phyloP scores from a whole-genome alignment of 2,888 invertebrate species.

The Erebia epiphron region DNA sequence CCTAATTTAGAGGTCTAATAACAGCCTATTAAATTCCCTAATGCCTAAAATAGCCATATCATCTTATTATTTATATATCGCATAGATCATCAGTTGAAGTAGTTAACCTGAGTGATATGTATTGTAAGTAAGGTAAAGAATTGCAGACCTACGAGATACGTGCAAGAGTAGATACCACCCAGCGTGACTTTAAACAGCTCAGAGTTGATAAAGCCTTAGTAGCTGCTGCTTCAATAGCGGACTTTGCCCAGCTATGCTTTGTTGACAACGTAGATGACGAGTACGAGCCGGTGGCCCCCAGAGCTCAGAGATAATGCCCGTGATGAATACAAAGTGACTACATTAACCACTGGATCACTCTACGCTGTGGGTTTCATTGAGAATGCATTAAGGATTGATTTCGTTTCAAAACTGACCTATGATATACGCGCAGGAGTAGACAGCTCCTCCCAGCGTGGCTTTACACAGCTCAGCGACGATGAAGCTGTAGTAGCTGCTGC shows the following conservation, averaged over 20 bases:
- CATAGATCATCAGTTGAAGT: too few relatives aligned
- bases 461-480: slow-evolving; percentile 86
- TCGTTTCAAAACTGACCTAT: background rate
- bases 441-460: slow-evolving; percentile 86
- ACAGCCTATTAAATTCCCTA: too few relatives aligned
- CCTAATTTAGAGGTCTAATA: too few relatives aligned
- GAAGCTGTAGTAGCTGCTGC: slow-evolving; percentile 86
- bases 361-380: too few relatives aligned
- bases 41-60: too few relatives aligned
- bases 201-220: slow-evolving; percentile 86
- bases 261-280: slow-evolving; percentile 80
- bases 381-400: background rate
- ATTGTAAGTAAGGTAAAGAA: too few relatives aligned
- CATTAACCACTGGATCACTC: too few relatives aligned
- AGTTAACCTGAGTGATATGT: too few relatives aligned
- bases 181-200: too few relatives aligned
- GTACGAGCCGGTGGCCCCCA: slow-evolving; percentile 84
- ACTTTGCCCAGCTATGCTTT: slow-evolving; percentile 85
- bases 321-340: slow-evolving; percentile 54
- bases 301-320: slow-evolving; percentile 88
- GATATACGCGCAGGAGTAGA: slow-evolving; percentile 43
- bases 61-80: too few relatives aligned
- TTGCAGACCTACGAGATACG: too few relatives aligned
- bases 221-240: slow-evolving; percentile 83
- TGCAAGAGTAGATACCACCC: too few relatives aligned